A percentile compares a stretch with the other conserved stretches of the same genome.
Conservation (phyloP, 2,113 vertebrate genomes). For the Kobus ellipsiprymnus region DNA sequence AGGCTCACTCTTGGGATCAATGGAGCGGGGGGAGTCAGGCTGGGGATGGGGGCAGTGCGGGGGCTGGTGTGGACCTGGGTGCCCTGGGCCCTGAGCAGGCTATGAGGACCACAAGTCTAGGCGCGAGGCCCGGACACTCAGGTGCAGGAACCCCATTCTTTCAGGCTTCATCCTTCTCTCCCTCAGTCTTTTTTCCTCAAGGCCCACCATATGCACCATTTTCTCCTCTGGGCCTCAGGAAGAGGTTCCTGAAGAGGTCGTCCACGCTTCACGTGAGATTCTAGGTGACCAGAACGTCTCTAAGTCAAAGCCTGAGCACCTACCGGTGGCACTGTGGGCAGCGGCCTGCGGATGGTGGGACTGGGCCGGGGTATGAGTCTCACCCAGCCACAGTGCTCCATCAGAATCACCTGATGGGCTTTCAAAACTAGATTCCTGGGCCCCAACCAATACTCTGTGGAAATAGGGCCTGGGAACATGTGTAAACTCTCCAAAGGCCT, state of each 20-base stretch:
- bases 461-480: background rate
- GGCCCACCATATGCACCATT: background rate
- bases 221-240: background rate
- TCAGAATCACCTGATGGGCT: background rate
- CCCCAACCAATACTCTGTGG: background rate
- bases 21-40: fast-evolving
- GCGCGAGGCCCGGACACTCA: background rate
- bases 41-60: background rate
- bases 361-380: background rate
- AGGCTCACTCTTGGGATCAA: background rate
- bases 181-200: background rate
- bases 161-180: background rate
- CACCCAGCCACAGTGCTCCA: background rate
- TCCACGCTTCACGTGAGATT: background rate
- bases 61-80: fast-evolving
- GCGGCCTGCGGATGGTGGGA: background rate
- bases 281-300: background rate
- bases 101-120: background rate
- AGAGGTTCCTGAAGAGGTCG: background rate
- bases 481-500: background rate
- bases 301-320: background rate
- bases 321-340: background rate
- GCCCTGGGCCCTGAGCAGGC: too few relatives aligned
- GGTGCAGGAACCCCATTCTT: background rate
- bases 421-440: background rate